Conservation (phyloP, 2,113 vertebrate species). For the Macquaria ambigua region DNA sequence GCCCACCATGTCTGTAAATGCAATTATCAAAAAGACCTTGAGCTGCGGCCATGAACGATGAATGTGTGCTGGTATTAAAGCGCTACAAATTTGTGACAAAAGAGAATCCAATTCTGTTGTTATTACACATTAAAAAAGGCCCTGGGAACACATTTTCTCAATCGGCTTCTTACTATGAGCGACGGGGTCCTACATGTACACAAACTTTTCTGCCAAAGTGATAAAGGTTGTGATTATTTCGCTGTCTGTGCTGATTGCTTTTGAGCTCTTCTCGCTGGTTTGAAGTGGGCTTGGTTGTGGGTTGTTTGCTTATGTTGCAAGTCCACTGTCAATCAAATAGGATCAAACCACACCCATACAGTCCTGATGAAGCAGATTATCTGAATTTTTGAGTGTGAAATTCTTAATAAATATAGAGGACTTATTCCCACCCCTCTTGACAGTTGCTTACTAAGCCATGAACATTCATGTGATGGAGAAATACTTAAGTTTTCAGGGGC, state of each 20-base stretch:
- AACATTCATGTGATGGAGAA: neutral
- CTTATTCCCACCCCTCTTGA: neutral
- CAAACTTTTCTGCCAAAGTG: neutral
- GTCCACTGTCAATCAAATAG: neutral
- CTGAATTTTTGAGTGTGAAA: neutral
- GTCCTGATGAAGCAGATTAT: neutral
- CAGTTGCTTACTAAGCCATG: neutral
- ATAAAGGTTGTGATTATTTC: neutral
- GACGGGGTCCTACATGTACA: neutral
- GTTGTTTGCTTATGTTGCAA: neutral
- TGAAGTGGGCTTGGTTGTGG: neutral
- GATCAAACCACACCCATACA: neutral
- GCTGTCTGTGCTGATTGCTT: neutral
- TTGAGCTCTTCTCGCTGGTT: neutral
- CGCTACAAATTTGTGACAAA: slow-evolving; percentile 29
- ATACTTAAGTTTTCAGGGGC: neutral
- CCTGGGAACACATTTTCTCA: slow-evolving; percentile 12
- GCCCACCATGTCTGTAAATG: slow-evolving; percentile 70
- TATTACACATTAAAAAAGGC: slow-evolving; percentile 8
- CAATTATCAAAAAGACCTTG: slow-evolving; percentile 69
- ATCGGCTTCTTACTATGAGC: neutral
- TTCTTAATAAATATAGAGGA: neutral
- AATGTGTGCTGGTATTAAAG: slow-evolving; percentile 32
- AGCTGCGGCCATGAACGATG: slow-evolving; percentile 31
- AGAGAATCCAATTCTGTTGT: slow-evolving; percentile 10